Conservation (phyloP, 2,888 invertebrate species). For the Vanessa cardui region DNA sequence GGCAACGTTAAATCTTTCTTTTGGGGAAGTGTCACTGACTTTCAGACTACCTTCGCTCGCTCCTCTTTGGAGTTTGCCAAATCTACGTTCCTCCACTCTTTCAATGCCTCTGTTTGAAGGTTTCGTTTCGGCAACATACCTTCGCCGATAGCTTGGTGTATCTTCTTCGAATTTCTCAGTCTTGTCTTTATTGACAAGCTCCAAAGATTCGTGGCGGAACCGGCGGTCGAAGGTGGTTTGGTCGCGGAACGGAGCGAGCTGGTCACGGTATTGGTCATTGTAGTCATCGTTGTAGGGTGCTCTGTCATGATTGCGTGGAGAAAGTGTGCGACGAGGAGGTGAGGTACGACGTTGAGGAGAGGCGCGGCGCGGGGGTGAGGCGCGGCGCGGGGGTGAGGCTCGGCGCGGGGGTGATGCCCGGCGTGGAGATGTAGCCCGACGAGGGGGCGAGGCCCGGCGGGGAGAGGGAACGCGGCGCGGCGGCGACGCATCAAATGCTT, state of each 20-base stretch:
- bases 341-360: conserved; percentile 54
- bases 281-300: conserved; percentile 52
- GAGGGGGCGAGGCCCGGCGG: conserved; percentile 41
- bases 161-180: conserved; percentile 68
- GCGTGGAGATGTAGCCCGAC: conserved; percentile 45
- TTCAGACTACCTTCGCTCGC: conserved; percentile 77
- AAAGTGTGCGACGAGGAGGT: conserved; percentile 57
- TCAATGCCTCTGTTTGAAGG: conserved; percentile 75
- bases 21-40: conserved; percentile 82
- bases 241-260: conserved; percentile 70
- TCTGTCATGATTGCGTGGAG: conserved; percentile 56
- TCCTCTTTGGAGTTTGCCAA: conserved; percentile 70
- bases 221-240: conserved; percentile 68
- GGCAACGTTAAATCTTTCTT: conserved; percentile 92
- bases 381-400: too few species aligned
- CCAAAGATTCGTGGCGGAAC: conserved; percentile 74
- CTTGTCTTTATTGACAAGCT: conserved; percentile 66
- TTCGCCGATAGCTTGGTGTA: conserved; percentile 68
- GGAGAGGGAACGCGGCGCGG: conserved; percentile 55
- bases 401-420: conserved; percentile 33
- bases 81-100: conserved; percentile 74
- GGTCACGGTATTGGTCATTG: conserved; percentile 60
- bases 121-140: conserved; percentile 78
- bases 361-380: conserved; percentile 38
- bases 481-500: conserved; percentile 77